Evolutionary conservation across 1,140 invertebrate species (phyloP), one percentile per base, ranked within the genome.

Genomic region (Paralvinella palmiformis): DNA sequence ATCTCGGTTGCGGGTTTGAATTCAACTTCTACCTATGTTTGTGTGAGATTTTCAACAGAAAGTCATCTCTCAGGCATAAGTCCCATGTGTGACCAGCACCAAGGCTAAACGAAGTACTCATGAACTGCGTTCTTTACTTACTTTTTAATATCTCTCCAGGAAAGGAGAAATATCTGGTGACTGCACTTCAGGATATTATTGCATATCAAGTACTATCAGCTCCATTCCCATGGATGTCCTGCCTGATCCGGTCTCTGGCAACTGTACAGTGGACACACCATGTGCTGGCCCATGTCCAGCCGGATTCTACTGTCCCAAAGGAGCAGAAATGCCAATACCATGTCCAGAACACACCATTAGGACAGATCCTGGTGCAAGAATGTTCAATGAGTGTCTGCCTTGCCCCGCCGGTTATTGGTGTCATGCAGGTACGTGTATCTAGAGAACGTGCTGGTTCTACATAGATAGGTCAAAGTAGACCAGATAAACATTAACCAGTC

Each of bases 181-280:
- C 35, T 79, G 77, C 64, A 61, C 67, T 20, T 72, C 75, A n/a
- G 77, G 77, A n/a, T 77, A 71, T 64, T 79, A 66, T 63, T 79
- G 77, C 67, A 70, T 72, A 57, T 75, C 77, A 20, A 75, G 77
- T 0, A 66, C 75, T 5, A 64, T 65, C 20, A 68, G 69, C 15
- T 69, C 72, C 67, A 75, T 75, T 31, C 74, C 75, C 10, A 41
- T 32, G 17, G 64, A 76, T 50, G 72, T 72, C 50, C 48, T 53
- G 10, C 41, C 62, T 7, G 60, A 62, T 27, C 48, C 48, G 6
- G 35, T 33, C 6, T 37, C 35, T 3, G 22, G 20, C n/a, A 27
- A 17, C 2, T 78, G 76, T 68, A 22, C 35, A 5, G 55, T 75
- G 1, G 63, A 73, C 59, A 63, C 59, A 6, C 67, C 69, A 37